These are phyloP conservation scores for Lissocephala sabroskyi DNA, from an alignment of 2,888 invertebrate species.

Conservation along the genomic window DNA sequence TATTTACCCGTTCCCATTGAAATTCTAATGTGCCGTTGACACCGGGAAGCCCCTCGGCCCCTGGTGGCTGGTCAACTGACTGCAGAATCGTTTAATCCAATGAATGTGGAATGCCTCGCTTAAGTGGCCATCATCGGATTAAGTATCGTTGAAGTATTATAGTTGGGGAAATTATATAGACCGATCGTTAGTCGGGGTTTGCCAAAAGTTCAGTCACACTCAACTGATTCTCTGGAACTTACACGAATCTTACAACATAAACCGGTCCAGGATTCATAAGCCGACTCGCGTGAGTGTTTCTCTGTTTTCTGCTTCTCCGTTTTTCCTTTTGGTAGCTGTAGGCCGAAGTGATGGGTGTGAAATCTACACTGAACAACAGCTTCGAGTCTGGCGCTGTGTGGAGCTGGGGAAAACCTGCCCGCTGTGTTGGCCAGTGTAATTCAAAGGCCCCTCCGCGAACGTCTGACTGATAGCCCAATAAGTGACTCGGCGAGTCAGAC, in stretches of 20 bases:
- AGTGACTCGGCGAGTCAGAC: too few species aligned
- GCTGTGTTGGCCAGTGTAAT: constrained; percentile 41
- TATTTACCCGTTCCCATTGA: constrained; percentile 47
- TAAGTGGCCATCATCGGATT: constrained; percentile 30
- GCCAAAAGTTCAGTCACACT: constrained; percentile 54
- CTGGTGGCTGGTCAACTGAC: background rate
- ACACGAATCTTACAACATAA: constrained; percentile 54
- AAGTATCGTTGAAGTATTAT: constrained; percentile 18
- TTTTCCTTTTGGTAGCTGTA: constrained; percentile 44
- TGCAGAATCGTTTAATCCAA: background rate
- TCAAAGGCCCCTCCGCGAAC: constrained; percentile 35
- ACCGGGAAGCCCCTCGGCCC: background rate
- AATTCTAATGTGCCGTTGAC: constrained; percentile 28
- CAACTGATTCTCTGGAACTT: constrained; percentile 48
- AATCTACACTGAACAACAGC: constrained; percentile 47
- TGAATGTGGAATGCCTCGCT: background rate
- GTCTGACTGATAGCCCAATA: constrained; percentile 48
- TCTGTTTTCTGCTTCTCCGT: constrained; percentile 37
- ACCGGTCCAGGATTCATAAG: constrained; percentile 39
- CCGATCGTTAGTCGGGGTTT: constrained; percentile 9
- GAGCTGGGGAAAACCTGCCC: background rate
- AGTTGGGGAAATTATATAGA: too few species aligned
- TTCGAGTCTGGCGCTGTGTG: too few species aligned
- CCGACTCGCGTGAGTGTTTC: too few species aligned
- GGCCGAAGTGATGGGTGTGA: constrained; percentile 26